A percentile compares a stretch with the other conserved stretches of the same genome.
phyloP scores from a whole-genome alignment of 2,113 vertebrate genomes.

The Raja brachyura region DNA sequence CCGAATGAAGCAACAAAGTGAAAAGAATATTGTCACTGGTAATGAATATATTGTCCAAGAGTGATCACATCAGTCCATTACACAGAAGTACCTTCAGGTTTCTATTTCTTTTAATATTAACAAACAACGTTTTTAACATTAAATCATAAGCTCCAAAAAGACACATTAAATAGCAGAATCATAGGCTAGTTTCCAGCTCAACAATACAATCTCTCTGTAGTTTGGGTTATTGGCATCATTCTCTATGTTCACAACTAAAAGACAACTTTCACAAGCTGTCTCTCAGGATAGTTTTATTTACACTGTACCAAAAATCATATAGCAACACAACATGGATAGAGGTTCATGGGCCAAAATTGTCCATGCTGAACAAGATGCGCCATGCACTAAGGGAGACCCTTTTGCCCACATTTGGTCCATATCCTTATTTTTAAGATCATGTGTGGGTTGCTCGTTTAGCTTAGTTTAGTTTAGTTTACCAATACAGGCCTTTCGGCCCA shows the following conservation, averaged over 20 bases:
- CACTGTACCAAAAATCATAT: not conserved
- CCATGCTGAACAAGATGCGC: no score
- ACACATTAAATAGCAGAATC: not conserved
- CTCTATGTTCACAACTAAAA: not conserved
- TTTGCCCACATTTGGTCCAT: no score
- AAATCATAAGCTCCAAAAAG: not conserved
- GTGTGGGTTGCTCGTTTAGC: no score
- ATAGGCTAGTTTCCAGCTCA: not conserved
- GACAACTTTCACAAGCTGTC: not conserved
- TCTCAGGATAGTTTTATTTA: not conserved
- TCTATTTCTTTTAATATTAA: not conserved
- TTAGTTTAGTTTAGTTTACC: no score
- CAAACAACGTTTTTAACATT: not conserved
- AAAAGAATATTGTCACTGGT: conserved; percentile 28
- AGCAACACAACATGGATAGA: no score
- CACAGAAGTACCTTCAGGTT: not conserved
- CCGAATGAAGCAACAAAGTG: not conserved
- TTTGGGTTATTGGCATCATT: not conserved
- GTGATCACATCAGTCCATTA: conserved; percentile 27
- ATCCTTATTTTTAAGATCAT: no score
- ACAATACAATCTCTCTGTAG: not conserved
- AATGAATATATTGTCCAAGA: conserved; percentile 25
- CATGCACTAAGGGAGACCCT: no score
- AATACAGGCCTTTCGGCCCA: no score
- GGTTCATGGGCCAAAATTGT: no score